A percentile compares a stretch with the other conserved stretches of the same genome.
phyloP scores from a whole-genome alignment of 92 coral and sea anemone genomes.

The Epizoanthus illoricatus region DNA sequence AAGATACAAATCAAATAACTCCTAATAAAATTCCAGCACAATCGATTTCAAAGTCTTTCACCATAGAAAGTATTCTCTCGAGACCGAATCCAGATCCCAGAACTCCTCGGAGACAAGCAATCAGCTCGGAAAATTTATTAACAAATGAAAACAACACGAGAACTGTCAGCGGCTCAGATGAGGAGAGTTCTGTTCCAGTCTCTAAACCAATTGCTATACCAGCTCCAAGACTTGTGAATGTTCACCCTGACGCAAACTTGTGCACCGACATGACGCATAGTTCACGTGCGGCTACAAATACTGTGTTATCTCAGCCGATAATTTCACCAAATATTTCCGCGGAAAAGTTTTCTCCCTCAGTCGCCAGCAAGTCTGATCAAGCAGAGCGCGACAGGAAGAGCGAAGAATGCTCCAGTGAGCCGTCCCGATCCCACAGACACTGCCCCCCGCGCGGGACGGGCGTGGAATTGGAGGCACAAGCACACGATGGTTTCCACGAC shows the following conservation, averaged over 20 bases:
- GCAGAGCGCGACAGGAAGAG: background rate
- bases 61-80: conserved; percentile 79
- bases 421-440: no score
- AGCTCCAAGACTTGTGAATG: background rate
- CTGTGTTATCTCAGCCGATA: conserved; percentile 10
- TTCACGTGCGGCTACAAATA: background rate
- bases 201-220: background rate
- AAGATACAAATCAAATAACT: background rate
- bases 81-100: conserved; percentile 57
- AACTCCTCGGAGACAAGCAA: background rate
- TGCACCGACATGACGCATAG: background rate
- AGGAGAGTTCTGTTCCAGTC: background rate
- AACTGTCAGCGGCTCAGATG: background rate
- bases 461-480: background rate
- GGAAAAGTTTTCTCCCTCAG: background rate
- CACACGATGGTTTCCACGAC: conserved; percentile 9
- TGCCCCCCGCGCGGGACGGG: background rate
- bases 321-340: conserved; percentile 20
- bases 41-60: conserved; percentile 49
- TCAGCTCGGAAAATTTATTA: background rate
- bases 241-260: background rate
- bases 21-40: background rate
- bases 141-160: background rate
- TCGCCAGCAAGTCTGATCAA: conserved; percentile 23
- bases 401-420: background rate